Conservation (phyloP, 2,113 vertebrate species). For the Erpornis zantholeuca region DNA sequence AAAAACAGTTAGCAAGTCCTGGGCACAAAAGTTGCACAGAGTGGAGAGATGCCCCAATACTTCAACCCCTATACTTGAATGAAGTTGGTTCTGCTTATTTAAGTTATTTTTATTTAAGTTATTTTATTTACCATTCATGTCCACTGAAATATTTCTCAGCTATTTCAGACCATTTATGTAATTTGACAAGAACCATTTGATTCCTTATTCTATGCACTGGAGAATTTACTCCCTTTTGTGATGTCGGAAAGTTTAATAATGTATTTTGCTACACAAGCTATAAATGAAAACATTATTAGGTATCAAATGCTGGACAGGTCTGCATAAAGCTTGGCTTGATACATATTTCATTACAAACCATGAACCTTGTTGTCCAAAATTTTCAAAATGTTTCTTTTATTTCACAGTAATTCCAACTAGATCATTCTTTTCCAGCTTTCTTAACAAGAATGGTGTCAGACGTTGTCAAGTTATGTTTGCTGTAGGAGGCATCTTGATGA, state of each 20-base stretch:
- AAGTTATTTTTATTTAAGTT: too few species aligned
- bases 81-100: neutral
- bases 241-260: neutral
- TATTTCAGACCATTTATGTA: neutral
- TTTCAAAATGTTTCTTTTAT: neutral
- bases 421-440: neutral
- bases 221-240: neutral
- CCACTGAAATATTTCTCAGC: neutral
- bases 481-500: neutral
- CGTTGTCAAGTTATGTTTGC: neutral
- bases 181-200: neutral
- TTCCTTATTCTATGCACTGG: neutral
- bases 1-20: neutral
- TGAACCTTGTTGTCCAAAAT: neutral
- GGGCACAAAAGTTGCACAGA: neutral
- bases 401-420: neutral
- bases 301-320: neutral
- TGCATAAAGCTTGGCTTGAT: neutral
- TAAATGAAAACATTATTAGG: neutral
- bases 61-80: neutral
- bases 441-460: neutral
- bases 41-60: rapidly evolving
- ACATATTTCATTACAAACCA: neutral
- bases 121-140: neutral
- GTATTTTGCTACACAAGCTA: neutral